Evolutionary conservation across 1,140 invertebrate genomes (phyloP).

Genomic region (Cryptotermes secundus): DNA sequence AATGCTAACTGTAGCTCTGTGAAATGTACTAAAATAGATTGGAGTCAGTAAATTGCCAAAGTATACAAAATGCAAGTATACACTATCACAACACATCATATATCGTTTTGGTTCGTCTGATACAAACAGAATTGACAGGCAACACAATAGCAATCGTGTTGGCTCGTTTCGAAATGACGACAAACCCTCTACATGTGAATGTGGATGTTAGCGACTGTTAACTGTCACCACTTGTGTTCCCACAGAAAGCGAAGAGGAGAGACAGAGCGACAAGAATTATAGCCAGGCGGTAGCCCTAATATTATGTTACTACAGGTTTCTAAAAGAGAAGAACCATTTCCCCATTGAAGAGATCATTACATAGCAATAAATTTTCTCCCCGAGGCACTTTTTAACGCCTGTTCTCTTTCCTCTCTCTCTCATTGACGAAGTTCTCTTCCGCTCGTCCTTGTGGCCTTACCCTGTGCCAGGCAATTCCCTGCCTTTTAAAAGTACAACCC

Average conservation of each 20-base stretch:
- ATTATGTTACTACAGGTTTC: conserved; percentile 4
- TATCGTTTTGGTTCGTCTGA: neutral
- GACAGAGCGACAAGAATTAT: neutral
- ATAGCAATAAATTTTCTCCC: conserved; percentile 19
- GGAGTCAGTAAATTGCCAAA: neutral
- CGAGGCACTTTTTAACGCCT: conserved; percentile 8
- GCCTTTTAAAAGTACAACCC: conserved; percentile 11
- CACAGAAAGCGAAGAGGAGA: neutral
- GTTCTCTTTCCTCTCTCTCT: neutral
- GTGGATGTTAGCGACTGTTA: conserved; percentile 8
- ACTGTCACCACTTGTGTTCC: conserved; percentile 2
- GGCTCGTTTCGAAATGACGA: conserved; percentile 11
- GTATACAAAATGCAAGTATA: neutral
- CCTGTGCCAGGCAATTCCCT: conserved; percentile 13
- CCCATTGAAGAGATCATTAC: conserved; percentile 16
- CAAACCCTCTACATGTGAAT: neutral
- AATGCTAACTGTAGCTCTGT: neutral
- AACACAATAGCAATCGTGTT: conserved; percentile 16
- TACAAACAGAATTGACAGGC: conserved; percentile 17
- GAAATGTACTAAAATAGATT: neutral
- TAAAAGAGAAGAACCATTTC: conserved; percentile 19
- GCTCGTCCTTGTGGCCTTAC: neutral
- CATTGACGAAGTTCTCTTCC: neutral
- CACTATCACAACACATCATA: conserved; percentile 12
- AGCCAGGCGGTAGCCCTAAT: neutral